Base-by-base conservation (phyloP, 2,888 invertebrate species). In the Caradrina clavipalpis region DNA sequence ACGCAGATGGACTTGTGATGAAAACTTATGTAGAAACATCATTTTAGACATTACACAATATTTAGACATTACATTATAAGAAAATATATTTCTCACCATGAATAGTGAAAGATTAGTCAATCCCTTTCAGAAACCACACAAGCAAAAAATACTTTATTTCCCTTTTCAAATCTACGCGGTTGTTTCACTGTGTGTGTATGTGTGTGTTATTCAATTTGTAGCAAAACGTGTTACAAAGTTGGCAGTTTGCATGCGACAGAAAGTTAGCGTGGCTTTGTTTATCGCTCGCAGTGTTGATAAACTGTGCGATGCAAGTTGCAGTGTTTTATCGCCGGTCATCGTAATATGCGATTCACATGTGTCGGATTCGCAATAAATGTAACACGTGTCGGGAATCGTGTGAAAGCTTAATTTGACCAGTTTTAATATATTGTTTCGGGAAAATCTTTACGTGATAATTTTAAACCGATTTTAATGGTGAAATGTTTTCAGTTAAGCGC, bases 221-320 rank as follows among this genome's bases (percentile, higher is more conserved):
- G 11, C 50, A 54, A 39, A 57, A 54, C n/a, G 35, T 11, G 50
- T 58, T 56, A 59, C 39, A 59, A 73, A 73, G 64, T 73, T 78
- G 22, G 10, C 19, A 31, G 73, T 59, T 59, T 31, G 78, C 26
- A n/a, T 45, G n/a, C 4, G 11, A 39, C 45, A 39, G 47, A 64
- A 78, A 73, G 58, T 73, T 74, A n/a, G 50, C 50, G 56, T 57
- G 35, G 47, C 47, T 19, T 50, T 73, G 65, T 55, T 64, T 73
- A 59, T 59, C 58, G 54, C 26, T 50, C 15, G 39, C 50, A 56
- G 15, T 45, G 51, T 58, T 71, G 57, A 53, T 50, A 58, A 53
- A 71, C 50, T 45, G 22, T 49, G 56, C 21, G 49, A 67, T 21
- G 17, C 26, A 21, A 47, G 47, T 39, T 19, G 35, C 31, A 35